Evolutionary conservation across 2,113 vertebrate species (phyloP), one percentile per base, ranked within the genome.

Genomic region (Colossoma macropomum): DNA sequence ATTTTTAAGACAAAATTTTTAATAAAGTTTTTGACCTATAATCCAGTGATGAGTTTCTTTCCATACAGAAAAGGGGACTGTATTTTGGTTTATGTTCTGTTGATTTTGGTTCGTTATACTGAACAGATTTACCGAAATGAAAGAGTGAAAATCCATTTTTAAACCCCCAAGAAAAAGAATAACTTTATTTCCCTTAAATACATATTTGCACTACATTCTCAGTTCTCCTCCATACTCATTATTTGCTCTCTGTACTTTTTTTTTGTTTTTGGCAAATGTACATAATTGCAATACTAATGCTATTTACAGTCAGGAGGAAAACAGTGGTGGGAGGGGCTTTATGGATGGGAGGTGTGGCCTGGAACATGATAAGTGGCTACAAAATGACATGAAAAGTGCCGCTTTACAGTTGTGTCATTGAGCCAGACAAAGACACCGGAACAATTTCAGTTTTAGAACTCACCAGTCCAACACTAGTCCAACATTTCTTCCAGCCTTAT

Each of bases 111-210:
- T 62, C 2, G 8, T 62, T n/a, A n/a, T 62, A 34, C 69, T 28
- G 34, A 38, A 7, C 60, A 48, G 9, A 69, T 3, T 54, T 10
- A 32, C 13, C 32, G 13, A 25, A 45, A 65, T 3, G 2, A 21
- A 52, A 62, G 30, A 60, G 9, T 52, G 16, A 73, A 77, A 73
- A 73, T 17, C 32, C 9, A 54, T 23, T 52, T 79, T 86, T 69
- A 85, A 87, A 87, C 90, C 89, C 87, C 89, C 87, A 90, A 92
- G 89, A 89, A 91, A 87, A 92, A 90, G 86, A 91, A 90, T 89
- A 88, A 87, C 81, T 80, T 92, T 91, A 93, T 92, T 94, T 90
- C 85, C 87, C 88, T 90, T 92, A 84, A 86, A 90, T 89, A 90
- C 86, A 90, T 89, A 89, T 91, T 90, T 91, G 86, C 92, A 91